Evolutionary conservation across 2,888 invertebrate species (phyloP).

Genomic region (Metellina segmentata): DNA sequence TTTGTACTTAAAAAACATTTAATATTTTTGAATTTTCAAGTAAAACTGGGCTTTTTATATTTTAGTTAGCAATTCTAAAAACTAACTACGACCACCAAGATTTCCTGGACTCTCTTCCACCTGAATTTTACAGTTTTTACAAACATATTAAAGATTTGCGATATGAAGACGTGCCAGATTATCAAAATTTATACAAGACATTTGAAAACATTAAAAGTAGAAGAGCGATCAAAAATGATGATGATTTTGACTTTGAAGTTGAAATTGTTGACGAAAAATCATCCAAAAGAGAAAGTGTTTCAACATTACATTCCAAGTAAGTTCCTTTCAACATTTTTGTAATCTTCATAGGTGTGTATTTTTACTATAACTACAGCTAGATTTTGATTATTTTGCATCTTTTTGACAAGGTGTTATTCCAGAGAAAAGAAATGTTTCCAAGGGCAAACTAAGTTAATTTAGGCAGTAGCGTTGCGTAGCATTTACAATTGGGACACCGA

Average conservation of each 20-base stretch:
- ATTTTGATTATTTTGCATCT: too few species aligned
- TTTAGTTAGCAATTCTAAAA: constrained; percentile 91
- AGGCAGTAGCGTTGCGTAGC: too few species aligned
- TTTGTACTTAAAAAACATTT: too few species aligned
- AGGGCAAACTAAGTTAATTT: too few species aligned
- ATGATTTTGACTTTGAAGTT: constrained; percentile 98
- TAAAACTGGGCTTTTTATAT: not conserved
- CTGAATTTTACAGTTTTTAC: constrained; percentile 94
- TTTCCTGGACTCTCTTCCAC: constrained; percentile 95
- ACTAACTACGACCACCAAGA: constrained; percentile 97
- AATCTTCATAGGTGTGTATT: too few species aligned
- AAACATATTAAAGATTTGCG: constrained; percentile 95
- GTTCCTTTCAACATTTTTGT: not conserved
- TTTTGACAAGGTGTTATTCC: too few species aligned
- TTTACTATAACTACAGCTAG: too few species aligned
- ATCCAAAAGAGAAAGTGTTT: not conserved
- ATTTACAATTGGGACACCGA: too few species aligned
- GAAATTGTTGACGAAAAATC: constrained; percentile 74
- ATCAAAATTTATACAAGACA: constrained; percentile 85
- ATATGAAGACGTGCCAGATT: constrained; percentile 98
- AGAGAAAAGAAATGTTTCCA: too few species aligned
- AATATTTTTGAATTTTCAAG: not conserved
- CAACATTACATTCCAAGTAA: constrained; percentile 7
- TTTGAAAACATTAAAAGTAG: constrained; percentile 96
- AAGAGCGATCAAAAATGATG: constrained; percentile 92